phyloP scores from a whole-genome alignment of 2,888 invertebrate species.

The Dinocampus coccinellae region DNA sequence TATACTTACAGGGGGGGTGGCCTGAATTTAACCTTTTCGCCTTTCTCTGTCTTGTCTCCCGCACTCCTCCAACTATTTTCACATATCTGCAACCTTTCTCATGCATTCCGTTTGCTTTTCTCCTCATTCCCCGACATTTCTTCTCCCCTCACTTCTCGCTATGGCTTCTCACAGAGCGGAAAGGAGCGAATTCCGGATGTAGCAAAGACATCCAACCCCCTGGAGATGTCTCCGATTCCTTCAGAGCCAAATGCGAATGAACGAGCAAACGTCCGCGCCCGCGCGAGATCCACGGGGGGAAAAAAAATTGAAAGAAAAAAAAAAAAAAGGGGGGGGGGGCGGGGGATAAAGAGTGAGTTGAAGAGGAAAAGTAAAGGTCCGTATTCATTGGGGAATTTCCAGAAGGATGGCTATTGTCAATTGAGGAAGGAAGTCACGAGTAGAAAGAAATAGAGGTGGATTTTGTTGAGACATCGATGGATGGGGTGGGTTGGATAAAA shows the following conservation, averaged over 20 bases:
- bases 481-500: background rate
- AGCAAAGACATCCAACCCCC: slow-evolving; percentile 57
- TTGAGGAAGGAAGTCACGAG: slow-evolving; percentile 33
- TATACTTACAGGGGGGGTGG: slow-evolving; percentile 61
- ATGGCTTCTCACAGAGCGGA: slow-evolving; percentile 30
- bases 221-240: slow-evolving; percentile 22
- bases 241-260: background rate
- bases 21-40: slow-evolving; percentile 61
- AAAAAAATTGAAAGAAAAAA: background rate
- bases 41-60: slow-evolving; percentile 27
- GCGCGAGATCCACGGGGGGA: slow-evolving; percentile 2
- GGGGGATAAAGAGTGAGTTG: slow-evolving; percentile 6
- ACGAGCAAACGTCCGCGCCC: slow-evolving; percentile 13
- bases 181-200: slow-evolving; percentile 50
- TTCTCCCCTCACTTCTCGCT: background rate
- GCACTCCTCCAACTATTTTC: slow-evolving; percentile 7
- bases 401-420: slow-evolving; percentile 40
- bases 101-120: slow-evolving; percentile 28
- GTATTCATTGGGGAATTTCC: slow-evolving; percentile 39
- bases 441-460: background rate
- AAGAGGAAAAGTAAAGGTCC: slow-evolving; percentile 35
- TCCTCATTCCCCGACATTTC: slow-evolving; percentile 35
- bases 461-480: background rate
- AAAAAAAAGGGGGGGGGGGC: background rate
- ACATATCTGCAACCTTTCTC: slow-evolving; percentile 15